phyloP scores from a whole-genome alignment of 2,113 vertebrate genomes.

The Globicephala melas region DNA sequence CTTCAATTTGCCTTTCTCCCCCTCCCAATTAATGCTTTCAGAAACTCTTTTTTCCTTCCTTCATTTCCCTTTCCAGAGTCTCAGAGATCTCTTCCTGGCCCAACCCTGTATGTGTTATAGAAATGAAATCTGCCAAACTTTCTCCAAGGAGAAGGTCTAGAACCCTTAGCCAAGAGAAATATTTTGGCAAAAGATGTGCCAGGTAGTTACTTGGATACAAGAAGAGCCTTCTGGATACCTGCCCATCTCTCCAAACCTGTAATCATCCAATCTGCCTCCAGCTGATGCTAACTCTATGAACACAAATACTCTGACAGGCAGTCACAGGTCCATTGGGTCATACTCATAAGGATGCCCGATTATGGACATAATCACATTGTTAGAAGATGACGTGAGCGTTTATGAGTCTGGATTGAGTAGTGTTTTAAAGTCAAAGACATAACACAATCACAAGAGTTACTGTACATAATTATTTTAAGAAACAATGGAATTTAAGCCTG shows the following conservation, averaged over 20 bases:
- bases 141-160: neutral
- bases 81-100: neutral
- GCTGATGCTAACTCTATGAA: neutral
- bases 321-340: neutral
- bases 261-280: neutral
- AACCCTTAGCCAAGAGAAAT: neutral
- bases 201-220: neutral
- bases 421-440: conserved; percentile 27
- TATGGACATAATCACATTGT: neutral
- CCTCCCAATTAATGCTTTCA: neutral
- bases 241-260: neutral
- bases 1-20: neutral
- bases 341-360: neutral
- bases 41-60: neutral
- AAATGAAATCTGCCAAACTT: neutral
- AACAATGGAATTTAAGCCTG: neutral
- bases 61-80: neutral
- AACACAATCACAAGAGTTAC: neutral
- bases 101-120: neutral
- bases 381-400: neutral
- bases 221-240: neutral
- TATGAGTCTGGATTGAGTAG: neutral
- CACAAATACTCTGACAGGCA: neutral
- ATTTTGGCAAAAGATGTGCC: neutral
- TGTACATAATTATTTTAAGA: neutral